phyloP scores from a whole-genome alignment of 2,113 vertebrate species.

The Catharus bicknelli region DNA sequence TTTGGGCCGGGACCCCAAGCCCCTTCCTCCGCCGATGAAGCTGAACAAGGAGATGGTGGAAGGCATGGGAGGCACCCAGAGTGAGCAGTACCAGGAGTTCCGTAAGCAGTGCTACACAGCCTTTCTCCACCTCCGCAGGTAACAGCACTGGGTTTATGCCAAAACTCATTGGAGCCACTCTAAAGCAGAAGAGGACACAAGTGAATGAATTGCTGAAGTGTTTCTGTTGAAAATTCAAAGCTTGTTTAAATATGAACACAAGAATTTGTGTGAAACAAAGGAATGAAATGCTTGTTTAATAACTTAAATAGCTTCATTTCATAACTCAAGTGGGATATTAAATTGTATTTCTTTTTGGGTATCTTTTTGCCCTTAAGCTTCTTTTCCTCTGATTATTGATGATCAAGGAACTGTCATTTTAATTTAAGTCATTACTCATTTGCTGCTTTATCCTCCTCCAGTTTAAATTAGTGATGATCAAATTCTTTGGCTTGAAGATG shows the following conservation, averaged over 20 bases:
- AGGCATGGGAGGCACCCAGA: conserved; percentile 98
- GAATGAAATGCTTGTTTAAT: not conserved
- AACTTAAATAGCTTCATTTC: not conserved
- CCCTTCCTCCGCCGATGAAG: conserved; percentile 97
- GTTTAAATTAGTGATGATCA: not conserved
- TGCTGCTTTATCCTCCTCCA: not conserved
- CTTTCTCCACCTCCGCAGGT: conserved; percentile 96
- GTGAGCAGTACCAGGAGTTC: conserved; percentile 98
- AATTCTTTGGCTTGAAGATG: not conserved
- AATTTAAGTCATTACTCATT: not conserved
- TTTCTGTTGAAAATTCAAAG: not conserved
- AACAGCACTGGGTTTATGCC: not conserved
- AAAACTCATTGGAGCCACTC: accelerated
- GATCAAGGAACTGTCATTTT: not conserved
- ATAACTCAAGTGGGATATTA: not conserved
- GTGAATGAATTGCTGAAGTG: not conserved
- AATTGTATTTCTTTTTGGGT: not conserved
- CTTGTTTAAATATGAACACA: accelerated
- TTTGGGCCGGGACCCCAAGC: conserved; percentile 95
- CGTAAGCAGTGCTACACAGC: conserved; percentile 98
- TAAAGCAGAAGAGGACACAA: not conserved
- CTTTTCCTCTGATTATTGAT: not conserved
- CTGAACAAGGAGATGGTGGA: conserved; percentile 99
- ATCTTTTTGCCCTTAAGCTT: not conserved
- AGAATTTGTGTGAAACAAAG: not conserved